phyloP scores from a whole-genome alignment of 2,113 vertebrate species.

The Hemiprocne comata region DNA sequence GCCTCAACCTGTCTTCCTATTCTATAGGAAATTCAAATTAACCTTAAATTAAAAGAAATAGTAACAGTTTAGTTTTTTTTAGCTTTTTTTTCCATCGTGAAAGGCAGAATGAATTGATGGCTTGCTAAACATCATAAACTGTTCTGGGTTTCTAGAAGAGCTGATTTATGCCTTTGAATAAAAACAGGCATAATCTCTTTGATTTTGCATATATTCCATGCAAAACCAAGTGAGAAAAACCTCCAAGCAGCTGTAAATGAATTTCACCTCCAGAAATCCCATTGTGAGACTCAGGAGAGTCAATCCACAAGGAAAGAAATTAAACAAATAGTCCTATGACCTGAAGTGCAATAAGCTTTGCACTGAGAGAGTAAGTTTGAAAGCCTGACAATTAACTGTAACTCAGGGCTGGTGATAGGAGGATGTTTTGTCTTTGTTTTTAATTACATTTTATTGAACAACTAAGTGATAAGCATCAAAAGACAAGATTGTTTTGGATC shows the following conservation, averaged over 20 bases:
- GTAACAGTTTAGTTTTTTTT: background rate
- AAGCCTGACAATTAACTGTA: conserved; percentile 47
- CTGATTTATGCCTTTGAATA: background rate
- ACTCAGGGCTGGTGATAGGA: background rate
- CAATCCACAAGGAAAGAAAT: conserved; percentile 16
- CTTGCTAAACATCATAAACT: background rate
- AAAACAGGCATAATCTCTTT: background rate
- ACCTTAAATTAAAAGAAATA: background rate
- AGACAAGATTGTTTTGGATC: conserved; percentile 66
- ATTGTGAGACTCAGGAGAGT: background rate
- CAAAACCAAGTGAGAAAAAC: background rate
- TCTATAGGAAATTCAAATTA: background rate
- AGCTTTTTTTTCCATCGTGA: background rate
- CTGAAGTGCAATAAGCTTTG: conserved; percentile 15
- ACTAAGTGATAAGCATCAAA: conserved; percentile 65
- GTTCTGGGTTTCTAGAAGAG: background rate
- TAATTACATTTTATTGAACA: conserved; percentile 64
- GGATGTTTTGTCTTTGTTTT: conserved; percentile 47
- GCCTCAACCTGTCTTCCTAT: background rate
- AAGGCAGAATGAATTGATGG: background rate
- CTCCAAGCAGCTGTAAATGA: background rate
- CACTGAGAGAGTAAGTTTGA: background rate
- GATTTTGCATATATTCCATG: background rate
- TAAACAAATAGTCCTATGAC: conserved; percentile 26
- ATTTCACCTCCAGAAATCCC: conserved; percentile 17